Percentiles rank a stretch among this genome's conserved stretches.
These are phyloP conservation scores for Polypterus senegalus DNA, from an alignment of 2,113 vertebrate genomes.

Conservation along the genomic window DNA sequence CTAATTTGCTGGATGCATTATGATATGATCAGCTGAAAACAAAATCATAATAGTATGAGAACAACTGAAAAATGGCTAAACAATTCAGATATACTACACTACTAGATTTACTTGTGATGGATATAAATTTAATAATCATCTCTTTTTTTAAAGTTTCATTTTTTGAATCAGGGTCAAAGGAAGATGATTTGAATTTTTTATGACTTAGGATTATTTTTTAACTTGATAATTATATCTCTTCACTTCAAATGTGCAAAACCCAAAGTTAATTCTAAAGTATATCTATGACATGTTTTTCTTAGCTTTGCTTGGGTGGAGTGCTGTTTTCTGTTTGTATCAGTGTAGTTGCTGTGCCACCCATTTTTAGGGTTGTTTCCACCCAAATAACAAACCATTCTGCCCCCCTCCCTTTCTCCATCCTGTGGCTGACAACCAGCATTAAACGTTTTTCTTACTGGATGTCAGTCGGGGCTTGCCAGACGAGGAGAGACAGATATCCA, in stretches of 20 bases:
- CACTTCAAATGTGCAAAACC: conserved; percentile 12
- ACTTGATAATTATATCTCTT: no score
- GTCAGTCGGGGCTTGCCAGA: conserved; percentile 23
- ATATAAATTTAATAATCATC: no score
- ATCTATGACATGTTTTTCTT: conserved; percentile 28
- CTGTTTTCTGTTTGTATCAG: conserved; percentile 27
- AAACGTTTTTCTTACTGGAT: conserved; percentile 39
- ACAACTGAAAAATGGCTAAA: no score
- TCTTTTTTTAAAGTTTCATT: no score
- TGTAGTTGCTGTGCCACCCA: conserved; percentile 32
- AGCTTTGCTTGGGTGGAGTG: conserved; percentile 24
- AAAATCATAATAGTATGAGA: no score
- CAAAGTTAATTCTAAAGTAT: conserved; percentile 14
- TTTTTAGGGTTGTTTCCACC: conserved; percentile 42
- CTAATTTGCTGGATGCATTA: no score
- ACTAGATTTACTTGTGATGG: no score
- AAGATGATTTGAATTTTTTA: no score
- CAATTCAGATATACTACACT: no score
- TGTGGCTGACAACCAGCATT: conserved; percentile 24
- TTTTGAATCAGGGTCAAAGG: no score
- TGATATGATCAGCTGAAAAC: no score
- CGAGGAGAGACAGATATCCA: conserved; percentile 25
- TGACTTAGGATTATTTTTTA: no score
- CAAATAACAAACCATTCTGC: conserved; percentile 39
- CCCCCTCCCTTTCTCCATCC: conserved; percentile 24